Evolutionary conservation across 2,113 vertebrate species (phyloP), one percentile per base, ranked within the genome.

Genomic region (Labeo rohita): DNA sequence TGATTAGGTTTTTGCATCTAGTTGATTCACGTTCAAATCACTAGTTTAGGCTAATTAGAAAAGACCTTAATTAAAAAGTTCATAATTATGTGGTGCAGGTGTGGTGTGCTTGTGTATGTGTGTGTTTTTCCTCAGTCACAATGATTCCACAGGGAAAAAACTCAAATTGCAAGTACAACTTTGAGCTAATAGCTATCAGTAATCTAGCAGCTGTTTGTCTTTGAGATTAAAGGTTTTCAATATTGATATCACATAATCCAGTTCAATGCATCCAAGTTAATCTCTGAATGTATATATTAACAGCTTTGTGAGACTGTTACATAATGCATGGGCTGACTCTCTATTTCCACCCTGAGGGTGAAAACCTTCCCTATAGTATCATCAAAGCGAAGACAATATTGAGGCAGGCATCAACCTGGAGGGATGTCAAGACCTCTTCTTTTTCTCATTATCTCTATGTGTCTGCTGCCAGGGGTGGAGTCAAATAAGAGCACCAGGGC

Each of bases 391-490:
- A 52, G 80, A 74, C 6, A 73, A 84, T 84, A 73, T 84, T 73
- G 68, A 84, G 82, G 66, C 68, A 84, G 68, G 68, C 68, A 73
- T 84, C 82, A 59, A 59, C 34, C 82, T 59, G 13, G 52, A 84
- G 34, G 82, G 36, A 84, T 74, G 82, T 84, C 82, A 84, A 72
- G 82, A 84, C 82, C 82, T 73, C 36, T 74, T 84, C 82, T 84
- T 43, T 83, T 84, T 74, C 82, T 59, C 82, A 73, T 84, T 84
- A 84, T 56, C 68, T 84, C 11, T 54, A 84, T 84, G 82, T 84
- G 82, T 73, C 50, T 84, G 36, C 82, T 59, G 36, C 50, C 66
- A 72, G 59, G 66, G 50, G 50, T 83, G 36, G 66, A 83, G 81
- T 83, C 50, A 73, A 45, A 83, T 15, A 43, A 28, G 47, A 56